phyloP scores from a whole-genome alignment of 2,888 invertebrate genomes.

The Branchipolynoe longqiensis region DNA sequence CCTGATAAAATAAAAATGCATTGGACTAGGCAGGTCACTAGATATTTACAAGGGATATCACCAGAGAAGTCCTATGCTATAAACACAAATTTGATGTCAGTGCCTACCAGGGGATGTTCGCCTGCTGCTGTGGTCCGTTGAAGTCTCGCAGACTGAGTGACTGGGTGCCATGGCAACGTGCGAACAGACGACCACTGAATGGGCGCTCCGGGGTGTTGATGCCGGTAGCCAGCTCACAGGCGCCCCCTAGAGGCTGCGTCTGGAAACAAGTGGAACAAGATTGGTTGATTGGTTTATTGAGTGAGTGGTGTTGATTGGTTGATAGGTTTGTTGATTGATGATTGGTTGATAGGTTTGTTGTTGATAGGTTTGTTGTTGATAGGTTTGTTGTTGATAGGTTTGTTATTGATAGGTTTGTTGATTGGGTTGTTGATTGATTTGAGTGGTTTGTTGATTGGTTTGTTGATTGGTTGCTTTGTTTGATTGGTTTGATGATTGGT shows the following conservation, averaged over 20 bases:
- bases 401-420: too few species aligned
- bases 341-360: too few species aligned
- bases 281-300: background rate
- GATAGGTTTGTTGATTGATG: background rate
- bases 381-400: background rate
- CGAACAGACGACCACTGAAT: conserved; percentile 63
- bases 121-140: conserved; percentile 8
- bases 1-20: too few species aligned
- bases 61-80: too few species aligned
- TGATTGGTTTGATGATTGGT: too few species aligned
- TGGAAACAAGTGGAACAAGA: background rate
- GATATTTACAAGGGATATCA: too few species aligned
- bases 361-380: background rate
- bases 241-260: conserved; percentile 62
- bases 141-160: conserved; percentile 24
- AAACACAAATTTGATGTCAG: too few species aligned
- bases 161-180: conserved; percentile 35
- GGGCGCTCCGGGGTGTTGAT: conserved; percentile 41
- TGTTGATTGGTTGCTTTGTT: too few species aligned
- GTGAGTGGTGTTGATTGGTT: background rate
- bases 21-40: too few species aligned
- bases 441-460: too few species aligned
- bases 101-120: conserved; percentile 34
- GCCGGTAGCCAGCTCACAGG: conserved; percentile 62
- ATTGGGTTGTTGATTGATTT: too few species aligned